Evolutionary conservation across 2,797 vertebrate species (phyloP).

Genomic region (Esox lucius): DNA sequence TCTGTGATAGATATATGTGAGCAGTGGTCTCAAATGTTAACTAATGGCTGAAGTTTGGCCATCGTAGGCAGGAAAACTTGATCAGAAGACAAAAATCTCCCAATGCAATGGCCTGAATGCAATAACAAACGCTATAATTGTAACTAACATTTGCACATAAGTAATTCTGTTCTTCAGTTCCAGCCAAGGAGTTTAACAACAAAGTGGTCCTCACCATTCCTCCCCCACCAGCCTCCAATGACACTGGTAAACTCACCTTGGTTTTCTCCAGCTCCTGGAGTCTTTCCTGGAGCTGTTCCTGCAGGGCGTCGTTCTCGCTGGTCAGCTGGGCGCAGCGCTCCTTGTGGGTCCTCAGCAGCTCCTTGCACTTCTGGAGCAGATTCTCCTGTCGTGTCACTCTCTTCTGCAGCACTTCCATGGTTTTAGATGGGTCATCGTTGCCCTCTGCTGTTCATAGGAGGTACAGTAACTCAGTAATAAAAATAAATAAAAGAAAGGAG

Average conservation of each 20-base stretch:
- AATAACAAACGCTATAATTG: neutral
- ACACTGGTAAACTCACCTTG: conserved; percentile 77
- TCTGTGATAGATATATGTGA: neutral
- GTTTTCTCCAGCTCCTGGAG: conserved; percentile 96
- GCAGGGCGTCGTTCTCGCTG: conserved; percentile 92
- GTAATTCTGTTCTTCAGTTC: neutral
- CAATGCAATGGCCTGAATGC: neutral
- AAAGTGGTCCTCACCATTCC: neutral
- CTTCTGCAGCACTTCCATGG: conserved; percentile 79
- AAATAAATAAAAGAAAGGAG: neutral
- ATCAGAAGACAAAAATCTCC: neutral
- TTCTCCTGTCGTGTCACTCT: conserved; percentile 90
- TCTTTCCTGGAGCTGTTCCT: conserved; percentile 92
- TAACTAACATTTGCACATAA: neutral
- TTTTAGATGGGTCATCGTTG: conserved; percentile 72
- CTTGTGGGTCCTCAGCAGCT: conserved; percentile 82
- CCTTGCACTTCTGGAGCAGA: conserved; percentile 88
- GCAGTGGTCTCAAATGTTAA: conserved; percentile 3
- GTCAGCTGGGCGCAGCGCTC: conserved; percentile 81
- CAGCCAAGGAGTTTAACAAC: neutral
- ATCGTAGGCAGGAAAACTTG: neutral
- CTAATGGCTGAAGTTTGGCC: neutral
- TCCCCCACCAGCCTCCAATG: neutral
- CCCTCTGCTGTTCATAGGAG: conserved; percentile 69
- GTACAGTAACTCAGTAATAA: conserved; percentile 20